Base-by-base conservation (phyloP, 1,140 invertebrate genomes). In the Lucilia sericata region DNA sequence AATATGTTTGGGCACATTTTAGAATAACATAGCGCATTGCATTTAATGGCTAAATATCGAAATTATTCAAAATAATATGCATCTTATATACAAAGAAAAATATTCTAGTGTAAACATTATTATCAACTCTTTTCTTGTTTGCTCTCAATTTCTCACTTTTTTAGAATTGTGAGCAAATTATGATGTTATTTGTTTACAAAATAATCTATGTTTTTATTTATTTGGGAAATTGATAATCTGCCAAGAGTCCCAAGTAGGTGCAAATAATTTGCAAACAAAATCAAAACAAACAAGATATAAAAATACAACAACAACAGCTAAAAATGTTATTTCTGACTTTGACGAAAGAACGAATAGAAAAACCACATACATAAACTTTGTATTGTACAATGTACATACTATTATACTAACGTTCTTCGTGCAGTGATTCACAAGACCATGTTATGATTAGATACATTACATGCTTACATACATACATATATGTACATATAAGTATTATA, bases 151-250 rank as follows among this genome's bases (percentile, higher is more conserved):
- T 60, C 51, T 60, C 51, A 0, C 17, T 17, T 60, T 10, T 12
- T 60, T 17, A 60, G 14, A 60, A 60, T 7, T 42, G 42, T 42
- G 42, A 42, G 42, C 42, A 42, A 42, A 42, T 8, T 8, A 42
- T 42, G 42, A 60, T 60, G 55, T 60, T 60, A n/a, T n/a, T 60
- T 60, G 14, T 17, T 7, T 60, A 60, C 13, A 60, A 60, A 60
- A 60, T 60, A 60, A 60, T 60, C 14, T n/a, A 60, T 60, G 42
- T 42, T n/a, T 60, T 17, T 17, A 60, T 60, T n/a, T 60, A 60
- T 60, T n/a, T 60, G 13, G 55, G 5, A 78, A 42, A 78, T 42
- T 42, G 75, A 78, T 78, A 78, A 78, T 47, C 17, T 78, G 75
- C 75, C 75, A 78, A 78, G 75, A 78, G n/a, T 19, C 55, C 42